phyloP scores from a whole-genome alignment of 2,113 vertebrate species.

The Eulacestoma nigropectus region DNA sequence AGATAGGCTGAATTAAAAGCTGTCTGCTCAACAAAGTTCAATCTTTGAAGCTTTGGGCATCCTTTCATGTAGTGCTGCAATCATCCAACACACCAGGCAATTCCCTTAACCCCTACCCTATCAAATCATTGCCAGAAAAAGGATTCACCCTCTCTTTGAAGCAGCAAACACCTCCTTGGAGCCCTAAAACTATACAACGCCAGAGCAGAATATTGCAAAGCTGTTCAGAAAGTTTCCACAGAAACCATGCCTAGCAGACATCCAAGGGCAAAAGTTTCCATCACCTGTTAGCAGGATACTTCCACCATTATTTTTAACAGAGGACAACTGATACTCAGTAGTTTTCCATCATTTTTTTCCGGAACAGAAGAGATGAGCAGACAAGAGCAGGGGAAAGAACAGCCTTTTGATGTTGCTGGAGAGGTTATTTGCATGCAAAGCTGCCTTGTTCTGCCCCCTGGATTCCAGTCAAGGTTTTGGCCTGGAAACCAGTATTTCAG shows the following conservation, averaged over 20 bases:
- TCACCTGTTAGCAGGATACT: background rate
- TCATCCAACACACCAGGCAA: background rate
- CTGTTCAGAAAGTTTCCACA: background rate
- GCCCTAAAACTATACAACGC: background rate
- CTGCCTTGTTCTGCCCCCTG: constrained; percentile 9
- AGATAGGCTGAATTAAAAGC: background rate
- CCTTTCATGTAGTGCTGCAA: background rate
- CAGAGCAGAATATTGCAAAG: background rate
- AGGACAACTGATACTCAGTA: background rate
- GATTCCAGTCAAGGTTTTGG: constrained; percentile 33
- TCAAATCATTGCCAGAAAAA: background rate
- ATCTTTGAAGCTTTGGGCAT: background rate
- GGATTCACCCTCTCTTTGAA: background rate
- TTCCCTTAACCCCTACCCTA: background rate
- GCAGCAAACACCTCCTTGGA: background rate
- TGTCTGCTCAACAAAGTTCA: background rate
- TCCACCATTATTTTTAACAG: background rate
- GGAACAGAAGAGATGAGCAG: background rate
- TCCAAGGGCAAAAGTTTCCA: background rate
- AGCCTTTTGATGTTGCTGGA: constrained; percentile 1
- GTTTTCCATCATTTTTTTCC: background rate
- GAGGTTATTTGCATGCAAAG: constrained; percentile 19
- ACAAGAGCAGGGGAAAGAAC: background rate
- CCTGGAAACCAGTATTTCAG: constrained; percentile 69
- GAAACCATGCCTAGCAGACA: background rate